phyloP scores from a whole-genome alignment of 2,888 invertebrate genomes.

The Bimastos eiseni region DNA sequence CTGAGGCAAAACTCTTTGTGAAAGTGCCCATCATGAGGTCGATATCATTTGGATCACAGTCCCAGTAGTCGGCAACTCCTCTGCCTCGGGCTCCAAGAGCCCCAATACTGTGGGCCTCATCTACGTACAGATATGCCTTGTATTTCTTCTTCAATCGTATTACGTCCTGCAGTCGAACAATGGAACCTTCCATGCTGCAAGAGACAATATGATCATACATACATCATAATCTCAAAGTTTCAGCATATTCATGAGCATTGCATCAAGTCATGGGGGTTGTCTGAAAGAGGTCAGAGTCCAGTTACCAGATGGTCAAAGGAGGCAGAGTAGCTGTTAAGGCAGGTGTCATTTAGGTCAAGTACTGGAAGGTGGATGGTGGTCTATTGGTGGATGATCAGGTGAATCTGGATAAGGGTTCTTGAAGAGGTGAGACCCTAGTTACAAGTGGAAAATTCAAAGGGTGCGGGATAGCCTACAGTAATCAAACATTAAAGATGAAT shows the following conservation, averaged over 20 bases:
- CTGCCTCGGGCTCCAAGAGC: constrained; percentile 85
- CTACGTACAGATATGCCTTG: constrained; percentile 90
- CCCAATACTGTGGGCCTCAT: constrained; percentile 97
- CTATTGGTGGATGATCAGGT: too few relatives aligned
- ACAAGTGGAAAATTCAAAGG: neutral
- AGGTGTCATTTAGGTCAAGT: too few relatives aligned
- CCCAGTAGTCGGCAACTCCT: constrained; percentile 86
- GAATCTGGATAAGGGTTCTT: too few relatives aligned
- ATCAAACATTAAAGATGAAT: neutral
- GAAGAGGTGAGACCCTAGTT: too few relatives aligned
- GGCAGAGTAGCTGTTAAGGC: too few relatives aligned
- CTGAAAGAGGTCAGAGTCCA: too few relatives aligned
- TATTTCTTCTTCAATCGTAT: constrained; percentile 89
- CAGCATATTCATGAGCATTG: neutral
- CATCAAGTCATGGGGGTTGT: too few relatives aligned
- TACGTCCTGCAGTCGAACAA: constrained; percentile 84
- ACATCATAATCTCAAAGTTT: too few relatives aligned
- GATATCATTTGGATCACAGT: constrained; percentile 78
- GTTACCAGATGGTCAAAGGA: too few relatives aligned
- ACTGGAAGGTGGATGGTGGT: too few relatives aligned
- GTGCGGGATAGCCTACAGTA: neutral
- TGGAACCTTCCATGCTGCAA: constrained; percentile 90
- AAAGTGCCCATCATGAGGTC: constrained; percentile 96
- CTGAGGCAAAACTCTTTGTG: constrained; percentile 96
- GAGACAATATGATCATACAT: neutral